These are phyloP conservation scores for Macquaria australasica DNA, from an alignment of 2,113 vertebrate genomes.

Conservation along the genomic window DNA sequence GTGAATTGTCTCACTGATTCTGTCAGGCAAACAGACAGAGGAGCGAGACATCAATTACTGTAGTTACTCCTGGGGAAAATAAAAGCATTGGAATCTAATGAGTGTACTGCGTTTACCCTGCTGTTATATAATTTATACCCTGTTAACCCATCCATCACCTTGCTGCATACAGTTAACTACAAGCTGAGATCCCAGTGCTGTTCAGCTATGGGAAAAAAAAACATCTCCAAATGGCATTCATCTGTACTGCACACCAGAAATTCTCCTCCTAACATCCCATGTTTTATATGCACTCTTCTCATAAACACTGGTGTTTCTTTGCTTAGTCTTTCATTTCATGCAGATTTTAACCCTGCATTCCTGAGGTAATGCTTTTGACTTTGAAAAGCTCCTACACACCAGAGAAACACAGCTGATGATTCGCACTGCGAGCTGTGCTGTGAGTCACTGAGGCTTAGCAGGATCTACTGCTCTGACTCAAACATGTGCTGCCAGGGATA, in stretches of 20 bases:
- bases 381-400: slow-evolving; percentile 79
- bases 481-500: slow-evolving; percentile 76
- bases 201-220: slow-evolving; percentile 14
- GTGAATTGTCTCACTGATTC: slow-evolving; percentile 74
- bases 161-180: slow-evolving; percentile 58
- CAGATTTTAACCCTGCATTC: slow-evolving; percentile 72
- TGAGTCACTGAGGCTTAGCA: slow-evolving; percentile 84
- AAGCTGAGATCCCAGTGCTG: slow-evolving; percentile 56
- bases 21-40: slow-evolving; percentile 74
- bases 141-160: slow-evolving; percentile 80
- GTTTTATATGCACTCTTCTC: slow-evolving; percentile 43
- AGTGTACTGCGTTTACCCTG: slow-evolving; percentile 81
- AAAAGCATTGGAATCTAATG: slow-evolving; percentile 80
- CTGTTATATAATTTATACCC: slow-evolving; percentile 79
- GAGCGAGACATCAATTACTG: slow-evolving; percentile 79
- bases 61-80: slow-evolving; percentile 78
- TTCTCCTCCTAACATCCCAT: slow-evolving; percentile 47
- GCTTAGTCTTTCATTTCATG: slow-evolving; percentile 62
- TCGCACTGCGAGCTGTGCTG: slow-evolving; percentile 77
- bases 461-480: slow-evolving; percentile 83
- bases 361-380: slow-evolving; percentile 74
- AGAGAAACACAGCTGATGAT: slow-evolving; percentile 78
- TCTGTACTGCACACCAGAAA: slow-evolving; percentile 28
- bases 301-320: slow-evolving; percentile 68
- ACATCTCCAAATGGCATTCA: slow-evolving; percentile 18